Evolutionary conservation across 1,140 invertebrate genomes (phyloP).

Genomic region (Lepidostoma basale): DNA sequence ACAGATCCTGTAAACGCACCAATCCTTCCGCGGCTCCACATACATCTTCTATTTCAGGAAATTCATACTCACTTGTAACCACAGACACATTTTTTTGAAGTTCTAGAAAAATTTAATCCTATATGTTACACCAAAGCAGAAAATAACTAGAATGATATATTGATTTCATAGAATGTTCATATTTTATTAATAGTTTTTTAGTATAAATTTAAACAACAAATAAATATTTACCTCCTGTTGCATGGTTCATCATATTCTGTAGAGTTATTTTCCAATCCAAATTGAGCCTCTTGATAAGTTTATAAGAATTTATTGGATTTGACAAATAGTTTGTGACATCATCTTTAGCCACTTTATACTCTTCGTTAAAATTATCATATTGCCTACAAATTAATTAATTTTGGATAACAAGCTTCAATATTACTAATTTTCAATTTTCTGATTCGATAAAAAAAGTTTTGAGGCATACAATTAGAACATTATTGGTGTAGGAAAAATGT

Average conservation of each 20-base stretch:
- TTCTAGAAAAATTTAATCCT: too few species aligned
- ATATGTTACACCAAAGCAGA: too few species aligned
- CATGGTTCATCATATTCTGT: neutral
- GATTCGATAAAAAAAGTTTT: too few species aligned
- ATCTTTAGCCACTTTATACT: neutral
- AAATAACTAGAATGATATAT: neutral
- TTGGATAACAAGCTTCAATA: too few species aligned
- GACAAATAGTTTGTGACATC: neutral
- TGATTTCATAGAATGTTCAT: neutral
- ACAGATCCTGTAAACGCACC: conserved; percentile 95
- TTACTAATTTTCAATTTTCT: too few species aligned
- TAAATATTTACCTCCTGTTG: neutral
- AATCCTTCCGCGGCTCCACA: conserved; percentile 92
- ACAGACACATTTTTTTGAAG: neutral
- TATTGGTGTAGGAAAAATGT: too few species aligned
- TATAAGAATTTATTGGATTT: conserved; percentile 1
- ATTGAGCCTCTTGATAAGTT: neutral
- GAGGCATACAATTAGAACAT: too few species aligned
- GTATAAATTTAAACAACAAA: neutral
- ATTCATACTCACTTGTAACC: conserved; percentile 54
- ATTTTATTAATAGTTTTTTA: neutral
- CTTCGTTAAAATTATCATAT: neutral
- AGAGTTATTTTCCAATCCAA: neutral
- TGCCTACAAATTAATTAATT: neutral
- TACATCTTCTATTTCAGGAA: conserved; percentile 88